A percentile compares a stretch with the other conserved stretches of the same genome.
Evolutionary conservation across 2,113 vertebrate species (phyloP).

Genomic region (Mus pahari): DNA sequence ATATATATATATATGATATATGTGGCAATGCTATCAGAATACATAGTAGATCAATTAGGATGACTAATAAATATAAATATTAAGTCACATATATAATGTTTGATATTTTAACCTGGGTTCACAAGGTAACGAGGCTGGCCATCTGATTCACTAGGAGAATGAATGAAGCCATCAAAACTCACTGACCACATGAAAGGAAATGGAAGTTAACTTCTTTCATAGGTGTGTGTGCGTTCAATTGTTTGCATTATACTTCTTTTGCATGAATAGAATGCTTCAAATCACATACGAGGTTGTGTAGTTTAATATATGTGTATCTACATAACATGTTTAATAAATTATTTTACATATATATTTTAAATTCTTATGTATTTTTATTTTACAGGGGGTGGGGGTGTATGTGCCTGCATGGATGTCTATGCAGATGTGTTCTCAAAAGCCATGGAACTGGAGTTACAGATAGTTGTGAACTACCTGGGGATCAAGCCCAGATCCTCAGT

Average conservation of each 20-base stretch:
- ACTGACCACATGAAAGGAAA: background rate
- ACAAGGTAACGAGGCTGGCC: background rate
- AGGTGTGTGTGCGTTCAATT: background rate
- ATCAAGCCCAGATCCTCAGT: background rate
- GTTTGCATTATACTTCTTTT: background rate
- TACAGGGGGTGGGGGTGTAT: too few species aligned
- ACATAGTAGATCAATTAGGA: background rate
- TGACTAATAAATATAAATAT: constrained; percentile 11
- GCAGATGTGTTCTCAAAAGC: background rate
- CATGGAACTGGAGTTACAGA: background rate
- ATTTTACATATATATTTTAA: background rate
- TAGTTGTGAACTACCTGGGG: background rate
- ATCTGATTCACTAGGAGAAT: constrained; percentile 17
- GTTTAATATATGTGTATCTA: background rate
- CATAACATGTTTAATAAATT: background rate
- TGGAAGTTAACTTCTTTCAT: background rate
- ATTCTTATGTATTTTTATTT: background rate
- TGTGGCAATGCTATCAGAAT: background rate
- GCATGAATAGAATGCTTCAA: background rate
- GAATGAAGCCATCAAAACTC: background rate
- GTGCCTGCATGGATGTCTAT: background rate
- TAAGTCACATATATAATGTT: constrained; percentile 29
- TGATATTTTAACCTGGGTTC: background rate
- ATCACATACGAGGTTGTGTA: background rate
- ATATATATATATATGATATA: background rate